phyloP scores from a whole-genome alignment of 2,113 vertebrate genomes.

The Chloroceryle aenea region DNA sequence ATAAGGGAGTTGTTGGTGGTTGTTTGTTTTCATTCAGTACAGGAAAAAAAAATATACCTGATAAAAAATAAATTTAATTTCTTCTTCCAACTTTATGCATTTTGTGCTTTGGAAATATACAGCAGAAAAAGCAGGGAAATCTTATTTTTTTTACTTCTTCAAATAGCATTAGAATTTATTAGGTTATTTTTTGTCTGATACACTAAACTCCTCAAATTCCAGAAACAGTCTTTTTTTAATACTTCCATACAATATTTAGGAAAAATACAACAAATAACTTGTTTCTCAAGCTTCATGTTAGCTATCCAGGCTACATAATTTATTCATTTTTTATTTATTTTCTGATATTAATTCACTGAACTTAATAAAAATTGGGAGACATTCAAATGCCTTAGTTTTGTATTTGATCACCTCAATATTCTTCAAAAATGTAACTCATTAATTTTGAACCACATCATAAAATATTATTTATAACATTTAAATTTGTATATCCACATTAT shows the following conservation, averaged over 20 bases:
- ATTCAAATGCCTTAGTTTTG: not conserved
- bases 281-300: not conserved
- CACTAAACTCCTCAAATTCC: not conserved
- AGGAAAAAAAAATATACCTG: not conserved
- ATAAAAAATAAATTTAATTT: not conserved
- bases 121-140: not conserved
- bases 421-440: not conserved
- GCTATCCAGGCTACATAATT: not conserved
- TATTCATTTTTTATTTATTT: not conserved
- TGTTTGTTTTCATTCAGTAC: not conserved
- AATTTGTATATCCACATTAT: not conserved
- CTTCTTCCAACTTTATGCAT: accelerated
- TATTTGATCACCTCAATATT: not conserved
- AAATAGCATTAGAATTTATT: not conserved
- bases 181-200: not conserved
- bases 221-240: not conserved
- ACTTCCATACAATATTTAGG: not conserved
- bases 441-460: not conserved
- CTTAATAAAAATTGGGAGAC: not conserved
- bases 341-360: not conserved
- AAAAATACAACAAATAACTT: not conserved
- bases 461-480: not conserved
- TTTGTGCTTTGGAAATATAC: not conserved
- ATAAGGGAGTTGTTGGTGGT: accelerated
- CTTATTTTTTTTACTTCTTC: not conserved